phyloP scores from a whole-genome alignment of 2,888 invertebrate genomes.

The Tinea pellionella region DNA sequence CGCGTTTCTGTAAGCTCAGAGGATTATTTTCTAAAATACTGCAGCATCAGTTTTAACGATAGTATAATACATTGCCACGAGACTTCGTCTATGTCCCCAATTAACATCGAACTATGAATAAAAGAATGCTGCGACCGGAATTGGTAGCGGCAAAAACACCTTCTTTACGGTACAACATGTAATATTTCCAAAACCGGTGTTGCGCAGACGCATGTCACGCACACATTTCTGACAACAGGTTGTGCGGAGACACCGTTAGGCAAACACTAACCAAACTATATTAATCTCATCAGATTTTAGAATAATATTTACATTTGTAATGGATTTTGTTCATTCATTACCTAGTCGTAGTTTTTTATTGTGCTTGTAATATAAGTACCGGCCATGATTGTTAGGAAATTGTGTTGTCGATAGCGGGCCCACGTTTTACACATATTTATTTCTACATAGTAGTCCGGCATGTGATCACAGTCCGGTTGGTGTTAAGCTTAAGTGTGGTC shows the following conservation, averaged over 20 bases:
- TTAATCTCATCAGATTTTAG: background rate
- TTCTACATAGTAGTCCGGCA: too few relatives aligned
- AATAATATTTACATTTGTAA: background rate
- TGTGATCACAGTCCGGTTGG: too few relatives aligned
- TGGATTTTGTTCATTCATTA: background rate
- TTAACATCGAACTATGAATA: background rate
- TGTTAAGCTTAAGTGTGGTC: too few relatives aligned
- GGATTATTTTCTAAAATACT: too few relatives aligned
- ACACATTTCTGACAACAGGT: background rate
- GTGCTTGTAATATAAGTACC: too few relatives aligned
- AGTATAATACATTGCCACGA: too few relatives aligned
- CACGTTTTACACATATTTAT: too few relatives aligned
- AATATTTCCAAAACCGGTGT: constrained; percentile 6
- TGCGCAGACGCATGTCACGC: background rate
- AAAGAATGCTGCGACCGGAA: constrained; percentile 6
- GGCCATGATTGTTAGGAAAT: too few relatives aligned
- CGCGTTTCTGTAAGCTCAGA: too few relatives aligned
- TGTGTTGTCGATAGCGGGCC: too few relatives aligned
- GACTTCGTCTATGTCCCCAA: background rate
- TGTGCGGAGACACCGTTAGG: background rate
- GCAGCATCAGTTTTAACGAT: too few relatives aligned
- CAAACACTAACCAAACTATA: background rate
- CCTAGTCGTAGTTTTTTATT: background rate
- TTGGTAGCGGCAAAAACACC: constrained; percentile 1
- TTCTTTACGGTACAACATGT: background rate